Conservation (phyloP, 2,888 invertebrate genomes). For the Apamea monoglypha region DNA sequence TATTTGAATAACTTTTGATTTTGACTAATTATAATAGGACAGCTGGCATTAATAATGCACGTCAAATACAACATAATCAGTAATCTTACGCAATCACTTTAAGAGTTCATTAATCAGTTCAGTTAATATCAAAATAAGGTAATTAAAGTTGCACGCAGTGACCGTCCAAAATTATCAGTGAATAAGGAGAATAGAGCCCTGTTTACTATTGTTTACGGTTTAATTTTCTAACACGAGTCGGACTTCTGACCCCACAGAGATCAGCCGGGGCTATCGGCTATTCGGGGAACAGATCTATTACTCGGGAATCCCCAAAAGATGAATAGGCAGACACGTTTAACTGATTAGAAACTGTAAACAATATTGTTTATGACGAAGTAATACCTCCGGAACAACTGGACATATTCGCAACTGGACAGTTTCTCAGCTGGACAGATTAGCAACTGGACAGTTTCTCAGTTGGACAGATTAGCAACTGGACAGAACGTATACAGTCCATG, state of each 20-base stretch:
- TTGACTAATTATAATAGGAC: background rate
- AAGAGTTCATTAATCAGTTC: background rate
- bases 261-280: constrained; percentile 7
- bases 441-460: too few relatives aligned
- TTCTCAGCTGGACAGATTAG: too few relatives aligned
- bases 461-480: too few relatives aligned
- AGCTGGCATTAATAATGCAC: background rate
- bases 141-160: background rate
- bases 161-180: constrained; percentile 1
- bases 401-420: too few relatives aligned
- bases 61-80: too few relatives aligned
- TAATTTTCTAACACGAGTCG: constrained; percentile 1
- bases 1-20: too few relatives aligned
- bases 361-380: too few relatives aligned
- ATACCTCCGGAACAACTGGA: too few relatives aligned
- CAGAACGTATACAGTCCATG: too few relatives aligned
- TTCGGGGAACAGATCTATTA: background rate
- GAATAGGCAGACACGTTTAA: background rate
- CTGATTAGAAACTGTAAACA: background rate
- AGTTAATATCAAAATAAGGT: background rate
- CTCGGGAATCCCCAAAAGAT: background rate
- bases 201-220: background rate
- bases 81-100: background rate
- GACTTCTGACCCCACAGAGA: constrained; percentile 9
- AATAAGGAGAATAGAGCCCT: background rate